Evolutionary conservation across 1,140 invertebrate genomes (phyloP), one percentile per base, ranked within the genome.

Genomic region (Zaprionus capensis): DNA sequence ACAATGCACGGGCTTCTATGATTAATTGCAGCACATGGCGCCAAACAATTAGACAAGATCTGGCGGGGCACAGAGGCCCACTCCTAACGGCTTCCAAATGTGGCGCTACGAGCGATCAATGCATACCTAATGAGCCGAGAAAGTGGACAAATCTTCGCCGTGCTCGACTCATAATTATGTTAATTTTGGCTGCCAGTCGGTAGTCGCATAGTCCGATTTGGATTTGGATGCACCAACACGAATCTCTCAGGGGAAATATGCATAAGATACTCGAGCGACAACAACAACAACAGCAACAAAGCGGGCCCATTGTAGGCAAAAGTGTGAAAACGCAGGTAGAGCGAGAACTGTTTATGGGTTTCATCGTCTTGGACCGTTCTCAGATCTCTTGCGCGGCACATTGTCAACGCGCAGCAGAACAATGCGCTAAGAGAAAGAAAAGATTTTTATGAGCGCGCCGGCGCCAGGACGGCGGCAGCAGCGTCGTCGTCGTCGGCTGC

Each of bases 1-100:
- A 81, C 77, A 78, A 85, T 85, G 65, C 46, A 36, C 17, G 41
- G 4, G 24, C 11, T 34, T 64, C 64, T 59, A 74, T 90, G 86
- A 90, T 90, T 90, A 90, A 90, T 90, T 90, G 86, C 20, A 5
- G 41, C 31, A 55, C 31, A 56, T 74, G 80, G 85, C 85, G 85
- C 85, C 85, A 90, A 90, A 73, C 86, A 90, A 90, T 90, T 90
- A 90, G 86, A 82, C 67, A 80, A 80, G 58, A 86, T 90, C 85
- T 82, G 67, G 36, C 20, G 49, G 38, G 38, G 38, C 44, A 28
- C 44, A 34, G 6, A 44, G 24, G 24, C 24, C 34, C 41, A 49
- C n/a, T 14, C 63, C 83, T 90, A 91, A 85, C 86, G 81, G 81
- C 85, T 88, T 80, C 72, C 72, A 85, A 85, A 85, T 81, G 72